phyloP scores from a whole-genome alignment of 2,888 invertebrate genomes.

The Campoplex capitator region DNA sequence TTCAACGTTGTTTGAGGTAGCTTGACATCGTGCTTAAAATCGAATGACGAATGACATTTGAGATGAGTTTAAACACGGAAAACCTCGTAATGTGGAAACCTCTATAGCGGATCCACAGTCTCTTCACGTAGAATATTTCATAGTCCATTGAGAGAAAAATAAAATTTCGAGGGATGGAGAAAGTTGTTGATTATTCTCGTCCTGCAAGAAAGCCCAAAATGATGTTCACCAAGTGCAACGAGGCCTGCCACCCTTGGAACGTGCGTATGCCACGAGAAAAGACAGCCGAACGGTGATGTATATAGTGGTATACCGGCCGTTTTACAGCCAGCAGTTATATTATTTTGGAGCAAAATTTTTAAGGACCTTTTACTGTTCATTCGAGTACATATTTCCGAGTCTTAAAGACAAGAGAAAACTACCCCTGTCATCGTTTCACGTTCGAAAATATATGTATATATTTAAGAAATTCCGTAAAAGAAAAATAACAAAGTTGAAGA shows the following conservation, averaged over 20 bases:
- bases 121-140: slow-evolving; percentile 10
- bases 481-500: slow-evolving; percentile 37
- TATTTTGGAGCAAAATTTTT: slow-evolving; percentile 73
- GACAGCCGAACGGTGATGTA: slow-evolving; percentile 32
- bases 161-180: neutral
- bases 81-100: neutral
- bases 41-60: too few species aligned
- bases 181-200: slow-evolving; percentile 17
- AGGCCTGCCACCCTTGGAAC: slow-evolving; percentile 18
- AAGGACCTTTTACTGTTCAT: slow-evolving; percentile 65
- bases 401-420: slow-evolving; percentile 55
- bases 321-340: slow-evolving; percentile 72
- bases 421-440: slow-evolving; percentile 17
- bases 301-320: slow-evolving; percentile 62
- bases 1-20: too few species aligned
- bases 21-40: too few species aligned
- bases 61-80: too few species aligned
- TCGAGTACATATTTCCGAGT: slow-evolving; percentile 25
- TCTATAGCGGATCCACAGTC: neutral
- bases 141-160: slow-evolving; percentile 7
- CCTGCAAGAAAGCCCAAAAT: slow-evolving; percentile 48
- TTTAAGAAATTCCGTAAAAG: slow-evolving; percentile 25
- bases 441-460: slow-evolving; percentile 16
- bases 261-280: slow-evolving; percentile 12
- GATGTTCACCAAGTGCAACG: slow-evolving; percentile 15